Conservation (phyloP, 2,797 vertebrate species). For the Periparus ater region DNA sequence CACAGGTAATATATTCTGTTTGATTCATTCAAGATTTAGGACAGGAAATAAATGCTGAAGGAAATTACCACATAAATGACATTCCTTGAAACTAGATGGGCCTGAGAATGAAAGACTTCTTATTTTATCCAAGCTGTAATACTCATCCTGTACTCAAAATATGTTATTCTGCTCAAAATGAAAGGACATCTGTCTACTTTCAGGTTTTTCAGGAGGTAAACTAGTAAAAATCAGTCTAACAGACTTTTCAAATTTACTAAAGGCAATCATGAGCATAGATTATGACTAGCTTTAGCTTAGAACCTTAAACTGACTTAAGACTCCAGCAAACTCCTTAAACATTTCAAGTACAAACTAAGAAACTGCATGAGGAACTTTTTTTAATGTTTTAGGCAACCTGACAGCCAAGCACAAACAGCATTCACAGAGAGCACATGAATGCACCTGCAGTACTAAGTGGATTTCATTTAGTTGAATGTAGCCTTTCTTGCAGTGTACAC, state of each 20-base stretch:
- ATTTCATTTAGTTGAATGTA: neutral
- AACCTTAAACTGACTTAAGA: neutral
- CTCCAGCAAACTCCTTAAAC: neutral
- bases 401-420: neutral
- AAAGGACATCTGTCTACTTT: neutral
- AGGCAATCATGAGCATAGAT: neutral
- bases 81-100: conserved; percentile 47
- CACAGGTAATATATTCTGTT: conserved; percentile 34
- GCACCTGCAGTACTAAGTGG: neutral
- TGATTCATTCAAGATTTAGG: conserved; percentile 32
- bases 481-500: neutral
- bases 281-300: neutral
- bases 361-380: neutral
- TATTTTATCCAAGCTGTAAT: conserved; percentile 7
- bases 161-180: neutral
- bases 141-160: neutral
- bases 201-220: neutral
- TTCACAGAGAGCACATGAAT: neutral
- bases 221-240: neutral
- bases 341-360: neutral
- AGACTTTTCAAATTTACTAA: neutral
- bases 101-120: neutral
- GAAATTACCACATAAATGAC: conserved; percentile 56
- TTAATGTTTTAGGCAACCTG: neutral
- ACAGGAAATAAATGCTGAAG: conserved; percentile 46